Evolutionary conservation across 2,888 invertebrate genomes (phyloP).

Genomic region (Xylocampa areola): DNA sequence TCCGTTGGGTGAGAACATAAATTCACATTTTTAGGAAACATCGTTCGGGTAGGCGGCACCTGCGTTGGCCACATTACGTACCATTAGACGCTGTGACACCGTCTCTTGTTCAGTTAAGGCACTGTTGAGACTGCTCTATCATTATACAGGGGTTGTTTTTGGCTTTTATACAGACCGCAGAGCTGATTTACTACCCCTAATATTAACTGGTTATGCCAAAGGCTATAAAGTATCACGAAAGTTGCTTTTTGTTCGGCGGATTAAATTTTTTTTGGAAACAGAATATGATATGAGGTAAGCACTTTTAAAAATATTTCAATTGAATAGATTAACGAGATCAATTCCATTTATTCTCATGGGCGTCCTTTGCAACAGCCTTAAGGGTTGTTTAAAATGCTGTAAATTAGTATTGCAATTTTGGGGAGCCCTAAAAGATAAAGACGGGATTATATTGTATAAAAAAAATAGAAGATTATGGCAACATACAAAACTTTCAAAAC

Average conservation of each 20-base stretch:
- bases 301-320: no score
- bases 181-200: no score
- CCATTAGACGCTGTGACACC: conserved; percentile 74
- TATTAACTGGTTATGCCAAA: no score
- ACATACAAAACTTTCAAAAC: conserved; percentile 31
- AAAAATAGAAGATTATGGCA: conserved; percentile 25
- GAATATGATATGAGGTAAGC: no score
- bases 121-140: conserved; percentile 42
- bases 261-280: no score
- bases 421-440: conserved; percentile 7
- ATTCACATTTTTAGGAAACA: conserved; percentile 87
- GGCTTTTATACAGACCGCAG: conserved; percentile 20
- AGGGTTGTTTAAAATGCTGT: no score
- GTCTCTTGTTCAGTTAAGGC: conserved; percentile 66
- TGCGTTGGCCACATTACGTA: conserved; percentile 78
- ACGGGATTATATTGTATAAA: conserved; percentile 34
- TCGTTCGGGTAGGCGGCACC: conserved; percentile 75
- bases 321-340: no score
- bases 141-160: conserved; percentile 35
- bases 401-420: no score
- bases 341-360: neutral
- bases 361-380: no score
- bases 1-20: conserved; percentile 82
- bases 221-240: no score
- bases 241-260: no score